Percentiles rank a stretch among this genome's conserved stretches.
These are phyloP conservation scores for Riptortus pedestris DNA, from an alignment of 1,140 invertebrate genomes.

Conservation along the genomic window DNA sequence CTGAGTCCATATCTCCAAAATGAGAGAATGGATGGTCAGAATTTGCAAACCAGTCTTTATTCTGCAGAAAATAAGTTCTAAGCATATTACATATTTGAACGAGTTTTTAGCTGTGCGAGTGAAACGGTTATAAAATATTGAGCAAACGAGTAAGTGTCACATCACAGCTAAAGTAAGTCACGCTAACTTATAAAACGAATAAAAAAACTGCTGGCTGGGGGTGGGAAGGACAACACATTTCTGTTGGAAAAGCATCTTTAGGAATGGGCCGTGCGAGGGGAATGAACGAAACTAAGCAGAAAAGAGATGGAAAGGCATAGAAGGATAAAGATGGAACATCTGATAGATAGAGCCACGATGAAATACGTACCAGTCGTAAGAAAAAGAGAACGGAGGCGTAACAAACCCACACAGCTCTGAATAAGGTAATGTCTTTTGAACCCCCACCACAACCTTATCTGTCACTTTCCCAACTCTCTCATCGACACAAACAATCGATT, in stretches of 20 bases:
- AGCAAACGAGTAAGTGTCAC: too few species aligned
- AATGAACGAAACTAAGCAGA: neutral
- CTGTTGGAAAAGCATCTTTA: too few species aligned
- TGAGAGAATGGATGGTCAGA: slow-evolving; percentile 7
- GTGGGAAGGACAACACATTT: too few species aligned
- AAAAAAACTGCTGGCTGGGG: too few species aligned
- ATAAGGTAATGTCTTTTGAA: neutral
- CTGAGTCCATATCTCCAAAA: slow-evolving; percentile 21
- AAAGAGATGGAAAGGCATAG: neutral
- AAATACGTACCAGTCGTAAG: neutral
- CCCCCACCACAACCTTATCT: neutral
- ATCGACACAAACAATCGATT: too few species aligned
- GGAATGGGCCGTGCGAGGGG: too few species aligned
- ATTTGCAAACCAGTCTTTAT: slow-evolving; percentile 13
- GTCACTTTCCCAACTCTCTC: too few species aligned
- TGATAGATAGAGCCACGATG: neutral
- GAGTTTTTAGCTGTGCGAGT: neutral
- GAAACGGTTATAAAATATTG: neutral
- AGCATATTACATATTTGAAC: neutral
- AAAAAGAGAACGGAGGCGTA: neutral
- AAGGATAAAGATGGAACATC: neutral
- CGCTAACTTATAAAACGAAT: too few species aligned
- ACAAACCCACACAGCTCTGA: neutral
- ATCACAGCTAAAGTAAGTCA: too few species aligned
- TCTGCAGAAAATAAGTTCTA: neutral